Conservation (phyloP, 2,888 invertebrate genomes). For the Octodonta nipae region DNA sequence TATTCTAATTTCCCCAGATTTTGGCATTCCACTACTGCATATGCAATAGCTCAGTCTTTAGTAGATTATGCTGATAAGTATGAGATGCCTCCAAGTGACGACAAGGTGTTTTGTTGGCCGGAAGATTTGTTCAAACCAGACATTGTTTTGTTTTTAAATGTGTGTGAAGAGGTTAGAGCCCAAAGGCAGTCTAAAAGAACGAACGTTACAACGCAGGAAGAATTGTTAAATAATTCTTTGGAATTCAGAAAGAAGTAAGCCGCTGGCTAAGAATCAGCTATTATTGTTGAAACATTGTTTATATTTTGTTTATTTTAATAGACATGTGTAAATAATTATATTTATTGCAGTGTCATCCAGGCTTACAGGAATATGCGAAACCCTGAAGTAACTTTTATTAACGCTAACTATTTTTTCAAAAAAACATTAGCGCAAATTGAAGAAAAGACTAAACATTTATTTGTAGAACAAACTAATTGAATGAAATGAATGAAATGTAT, state of each 20-base stretch:
- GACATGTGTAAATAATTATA: neutral
- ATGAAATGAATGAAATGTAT: too few species aligned
- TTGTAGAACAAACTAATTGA: too few species aligned
- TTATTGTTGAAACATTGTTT: too few species aligned
- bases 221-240: constrained; percentile 20
- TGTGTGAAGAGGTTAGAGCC: constrained; percentile 31
- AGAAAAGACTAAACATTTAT: constrained; percentile 9
- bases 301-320: neutral
- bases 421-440: constrained; percentile 8
- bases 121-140: constrained; percentile 35
- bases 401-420: constrained; percentile 9
- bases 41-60: constrained; percentile 31
- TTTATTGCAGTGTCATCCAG: constrained; percentile 13
- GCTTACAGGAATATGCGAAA: constrained; percentile 16
- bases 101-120: constrained; percentile 34
- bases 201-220: constrained; percentile 26
- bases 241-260: constrained; percentile 30
- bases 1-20: constrained; percentile 26
- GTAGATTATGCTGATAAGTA: constrained; percentile 18
- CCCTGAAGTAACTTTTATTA: constrained; percentile 13
- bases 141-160: constrained; percentile 32
- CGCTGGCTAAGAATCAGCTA: neutral
- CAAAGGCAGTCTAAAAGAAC: constrained; percentile 26
- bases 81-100: constrained; percentile 24
- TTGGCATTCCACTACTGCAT: constrained; percentile 39